phyloP scores from a whole-genome alignment of 2,888 invertebrate species.

The Sphaeridia pumilis region DNA sequence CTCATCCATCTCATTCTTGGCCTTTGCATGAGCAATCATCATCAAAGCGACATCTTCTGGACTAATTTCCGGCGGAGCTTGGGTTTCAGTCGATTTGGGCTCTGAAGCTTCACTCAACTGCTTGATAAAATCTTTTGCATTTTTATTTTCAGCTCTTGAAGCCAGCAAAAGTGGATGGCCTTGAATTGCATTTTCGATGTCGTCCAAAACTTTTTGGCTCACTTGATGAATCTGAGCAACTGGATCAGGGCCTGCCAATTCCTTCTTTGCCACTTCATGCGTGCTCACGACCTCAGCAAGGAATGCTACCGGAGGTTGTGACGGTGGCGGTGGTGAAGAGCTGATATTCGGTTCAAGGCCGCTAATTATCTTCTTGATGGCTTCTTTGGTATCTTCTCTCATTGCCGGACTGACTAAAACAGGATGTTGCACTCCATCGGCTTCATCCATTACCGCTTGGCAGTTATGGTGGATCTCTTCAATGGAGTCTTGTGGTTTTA shows the following conservation, averaged over 20 bases:
- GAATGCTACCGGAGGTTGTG: too few relatives aligned
- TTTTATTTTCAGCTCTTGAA: background rate
- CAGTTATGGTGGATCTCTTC: background rate
- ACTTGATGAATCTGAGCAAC: slow-evolving; percentile 1
- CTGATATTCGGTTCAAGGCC: background rate
- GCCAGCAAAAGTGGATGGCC: background rate
- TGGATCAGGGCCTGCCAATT: background rate
- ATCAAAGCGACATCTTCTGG: background rate
- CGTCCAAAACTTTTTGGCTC: background rate
- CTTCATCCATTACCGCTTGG: background rate
- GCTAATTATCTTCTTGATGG: background rate
- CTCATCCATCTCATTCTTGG: background rate
- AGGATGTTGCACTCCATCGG: background rate
- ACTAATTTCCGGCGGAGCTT: too few relatives aligned
- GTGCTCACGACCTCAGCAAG: too few relatives aligned
- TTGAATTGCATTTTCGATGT: background rate
- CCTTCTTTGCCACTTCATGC: slow-evolving; percentile 4
- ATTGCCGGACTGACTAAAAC: background rate
- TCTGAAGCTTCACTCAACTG: background rate
- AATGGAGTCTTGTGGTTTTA: background rate
- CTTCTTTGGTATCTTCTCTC: background rate
- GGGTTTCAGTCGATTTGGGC: background rate
- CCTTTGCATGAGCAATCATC: background rate
- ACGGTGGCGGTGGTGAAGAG: background rate
- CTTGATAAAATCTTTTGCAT: background rate